These are phyloP conservation scores for Alviniconcha marisindica DNA, from an alignment of 1,140 invertebrate species.

Conservation along the genomic window DNA sequence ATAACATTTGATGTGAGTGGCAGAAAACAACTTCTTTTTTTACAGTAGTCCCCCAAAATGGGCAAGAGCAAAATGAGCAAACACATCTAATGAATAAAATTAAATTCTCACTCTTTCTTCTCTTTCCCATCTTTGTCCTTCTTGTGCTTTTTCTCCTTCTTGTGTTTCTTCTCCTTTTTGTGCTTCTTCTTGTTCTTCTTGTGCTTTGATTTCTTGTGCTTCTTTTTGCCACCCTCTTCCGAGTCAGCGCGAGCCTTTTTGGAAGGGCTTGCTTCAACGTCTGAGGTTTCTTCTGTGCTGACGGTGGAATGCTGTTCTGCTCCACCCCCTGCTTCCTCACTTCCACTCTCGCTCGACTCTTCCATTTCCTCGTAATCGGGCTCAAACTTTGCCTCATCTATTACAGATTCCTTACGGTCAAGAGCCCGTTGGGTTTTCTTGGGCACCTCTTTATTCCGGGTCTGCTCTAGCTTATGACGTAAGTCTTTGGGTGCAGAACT, in stretches of 20 bases:
- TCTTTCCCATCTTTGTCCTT: conserved; percentile 45
- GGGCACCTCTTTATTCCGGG: conserved; percentile 26
- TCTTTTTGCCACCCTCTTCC: conserved; percentile 34
- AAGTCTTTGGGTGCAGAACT: conserved; percentile 32
- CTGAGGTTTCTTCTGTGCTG: conserved; percentile 34
- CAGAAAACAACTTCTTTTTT: too few relatives aligned
- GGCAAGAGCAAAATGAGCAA: too few relatives aligned
- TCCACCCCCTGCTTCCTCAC: conserved; percentile 34
- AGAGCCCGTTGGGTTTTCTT: conserved; percentile 41
- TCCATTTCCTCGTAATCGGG: conserved; percentile 67
- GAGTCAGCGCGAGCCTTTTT: conserved; percentile 30
- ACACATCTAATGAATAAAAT: too few relatives aligned
- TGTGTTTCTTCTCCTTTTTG: conserved; percentile 45
- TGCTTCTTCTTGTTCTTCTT: conserved; percentile 44
- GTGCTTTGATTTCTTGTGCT: conserved; percentile 42
- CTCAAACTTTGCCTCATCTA: conserved; percentile 69
- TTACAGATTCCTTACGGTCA: conserved; percentile 67
- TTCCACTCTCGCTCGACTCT: conserved; percentile 38
- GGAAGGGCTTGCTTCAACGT: conserved; percentile 24
- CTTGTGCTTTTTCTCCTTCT: conserved; percentile 54
- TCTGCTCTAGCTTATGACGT: conserved; percentile 40
- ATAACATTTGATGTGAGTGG: too few relatives aligned
- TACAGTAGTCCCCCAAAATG: too few relatives aligned
- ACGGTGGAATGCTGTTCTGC: conserved; percentile 33
- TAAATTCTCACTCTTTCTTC: not conserved